phyloP scores from a whole-genome alignment of 2,888 invertebrate species.

The Napeogenes sylphis region DNA sequence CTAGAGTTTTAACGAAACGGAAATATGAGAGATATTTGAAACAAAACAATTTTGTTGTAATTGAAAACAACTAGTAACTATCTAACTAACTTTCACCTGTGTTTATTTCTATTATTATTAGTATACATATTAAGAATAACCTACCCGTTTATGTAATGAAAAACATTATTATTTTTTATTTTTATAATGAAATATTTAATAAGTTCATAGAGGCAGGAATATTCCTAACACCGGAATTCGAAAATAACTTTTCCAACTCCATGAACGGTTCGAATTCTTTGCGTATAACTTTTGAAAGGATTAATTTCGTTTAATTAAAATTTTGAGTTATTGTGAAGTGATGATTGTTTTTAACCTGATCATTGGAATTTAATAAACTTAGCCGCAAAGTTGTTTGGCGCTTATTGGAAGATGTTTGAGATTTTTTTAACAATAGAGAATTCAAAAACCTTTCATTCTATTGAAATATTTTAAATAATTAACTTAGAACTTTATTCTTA shows the following conservation, averaged over 20 bases:
- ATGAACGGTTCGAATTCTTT: conserved; percentile 43
- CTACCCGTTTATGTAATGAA: too few species aligned
- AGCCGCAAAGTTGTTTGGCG: conserved; percentile 27
- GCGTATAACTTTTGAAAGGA: conserved; percentile 39
- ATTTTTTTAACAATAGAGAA: conserved; percentile 23
- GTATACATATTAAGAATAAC: neutral
- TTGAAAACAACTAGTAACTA: neutral
- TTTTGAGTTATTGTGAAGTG: conserved; percentile 36
- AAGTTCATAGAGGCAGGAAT: conserved; percentile 35
- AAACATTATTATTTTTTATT: too few species aligned
- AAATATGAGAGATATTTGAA: conserved; percentile 21
- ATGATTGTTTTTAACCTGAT: conserved; percentile 36
- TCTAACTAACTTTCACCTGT: too few species aligned
- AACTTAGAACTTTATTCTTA: neutral
- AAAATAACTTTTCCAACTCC: conserved; percentile 40
- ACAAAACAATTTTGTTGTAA: conserved; percentile 1
- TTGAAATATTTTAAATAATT: neutral
- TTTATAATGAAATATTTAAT: conserved; percentile 20
- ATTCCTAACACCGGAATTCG: conserved; percentile 31
- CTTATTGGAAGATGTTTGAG: conserved; percentile 34
- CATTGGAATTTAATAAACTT: conserved; percentile 39
- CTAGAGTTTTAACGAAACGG: conserved; percentile 28
- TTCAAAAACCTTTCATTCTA: conserved; percentile 12
- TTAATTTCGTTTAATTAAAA: conserved; percentile 46
- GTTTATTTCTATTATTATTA: neutral